Evolutionary conservation across 2,888 invertebrate genomes (phyloP).

Genomic region (Caenorhabditis becei): DNA sequence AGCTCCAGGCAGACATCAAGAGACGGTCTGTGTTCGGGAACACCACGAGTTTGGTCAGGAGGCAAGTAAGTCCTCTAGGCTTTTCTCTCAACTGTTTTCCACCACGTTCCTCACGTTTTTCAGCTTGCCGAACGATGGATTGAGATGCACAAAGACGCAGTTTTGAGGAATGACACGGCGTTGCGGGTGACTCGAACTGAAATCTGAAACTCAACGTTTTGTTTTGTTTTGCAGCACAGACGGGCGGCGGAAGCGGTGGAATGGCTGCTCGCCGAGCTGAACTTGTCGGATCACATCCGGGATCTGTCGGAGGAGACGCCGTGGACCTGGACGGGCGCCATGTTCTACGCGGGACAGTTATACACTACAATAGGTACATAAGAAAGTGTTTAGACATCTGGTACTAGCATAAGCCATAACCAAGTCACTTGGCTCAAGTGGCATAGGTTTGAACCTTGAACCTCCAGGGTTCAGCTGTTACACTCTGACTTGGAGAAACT

Average conservation of each 20-base stretch:
- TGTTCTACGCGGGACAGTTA: constrained; percentile 80
- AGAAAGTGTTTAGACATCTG: too few relatives aligned
- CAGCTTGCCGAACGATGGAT: constrained; percentile 52
- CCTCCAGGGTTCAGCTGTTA: too few relatives aligned
- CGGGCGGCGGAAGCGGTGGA: constrained; percentile 77
- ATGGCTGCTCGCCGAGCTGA: constrained; percentile 79
- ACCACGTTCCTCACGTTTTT: too few relatives aligned
- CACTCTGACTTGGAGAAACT: too few relatives aligned
- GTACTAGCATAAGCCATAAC: too few relatives aligned
- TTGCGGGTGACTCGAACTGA: constrained; percentile 19
- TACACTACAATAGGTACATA: constrained; percentile 80
- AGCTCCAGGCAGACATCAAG: constrained; percentile 56
- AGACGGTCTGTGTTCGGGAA: constrained; percentile 51
- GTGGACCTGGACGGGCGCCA: constrained; percentile 78
- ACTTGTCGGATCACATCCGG: constrained; percentile 76
- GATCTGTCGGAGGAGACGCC: constrained; percentile 73
- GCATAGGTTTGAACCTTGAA: too few relatives aligned
- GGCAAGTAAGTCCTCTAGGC: constrained; percentile 62
- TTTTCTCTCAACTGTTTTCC: neutral
- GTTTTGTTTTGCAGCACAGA: constrained; percentile 63
- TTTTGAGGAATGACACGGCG: constrained; percentile 43
- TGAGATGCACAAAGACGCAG: constrained; percentile 52
- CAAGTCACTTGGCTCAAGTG: too few relatives aligned
- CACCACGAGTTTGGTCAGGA: constrained; percentile 36
- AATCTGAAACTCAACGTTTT: neutral